These are phyloP conservation scores for Pelusios castaneus DNA, from an alignment of 2,113 vertebrate genomes.

Conservation along the genomic window DNA sequence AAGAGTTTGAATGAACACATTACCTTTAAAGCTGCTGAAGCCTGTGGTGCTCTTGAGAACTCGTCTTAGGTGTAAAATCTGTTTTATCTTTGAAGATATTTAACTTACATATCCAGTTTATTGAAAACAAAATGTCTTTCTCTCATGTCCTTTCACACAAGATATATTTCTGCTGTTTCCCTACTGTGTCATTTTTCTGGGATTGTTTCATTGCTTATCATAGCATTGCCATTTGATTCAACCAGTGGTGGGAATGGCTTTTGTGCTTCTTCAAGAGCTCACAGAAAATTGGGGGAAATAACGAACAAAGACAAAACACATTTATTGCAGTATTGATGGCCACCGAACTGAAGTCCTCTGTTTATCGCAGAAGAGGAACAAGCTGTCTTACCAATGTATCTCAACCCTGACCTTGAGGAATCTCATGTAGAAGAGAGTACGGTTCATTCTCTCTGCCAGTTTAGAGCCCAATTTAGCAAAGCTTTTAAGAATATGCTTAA, in stretches of 20 bases:
- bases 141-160: neutral
- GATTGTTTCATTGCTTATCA: neutral
- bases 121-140: neutral
- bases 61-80: neutral
- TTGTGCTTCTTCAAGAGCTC: neutral
- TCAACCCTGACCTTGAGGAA: neutral
- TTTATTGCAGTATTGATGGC: accelerated
- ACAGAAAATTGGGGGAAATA: neutral
- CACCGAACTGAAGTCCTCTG: neutral
- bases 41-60: neutral
- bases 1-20: neutral
- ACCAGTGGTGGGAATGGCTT: neutral
- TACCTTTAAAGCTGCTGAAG: neutral
- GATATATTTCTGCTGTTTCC: neutral
- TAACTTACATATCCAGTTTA: neutral
- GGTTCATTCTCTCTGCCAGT: neutral
- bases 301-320: neutral
- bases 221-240: neutral
- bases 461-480: neutral
- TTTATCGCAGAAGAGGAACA: neutral
- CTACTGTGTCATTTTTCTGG: neutral
- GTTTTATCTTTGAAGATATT: neutral
- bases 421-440: neutral
- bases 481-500: neutral
- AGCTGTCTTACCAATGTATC: neutral